Conservation (phyloP, 2,113 vertebrate genomes). For the Pseudolaguvia tuberculata region DNA sequence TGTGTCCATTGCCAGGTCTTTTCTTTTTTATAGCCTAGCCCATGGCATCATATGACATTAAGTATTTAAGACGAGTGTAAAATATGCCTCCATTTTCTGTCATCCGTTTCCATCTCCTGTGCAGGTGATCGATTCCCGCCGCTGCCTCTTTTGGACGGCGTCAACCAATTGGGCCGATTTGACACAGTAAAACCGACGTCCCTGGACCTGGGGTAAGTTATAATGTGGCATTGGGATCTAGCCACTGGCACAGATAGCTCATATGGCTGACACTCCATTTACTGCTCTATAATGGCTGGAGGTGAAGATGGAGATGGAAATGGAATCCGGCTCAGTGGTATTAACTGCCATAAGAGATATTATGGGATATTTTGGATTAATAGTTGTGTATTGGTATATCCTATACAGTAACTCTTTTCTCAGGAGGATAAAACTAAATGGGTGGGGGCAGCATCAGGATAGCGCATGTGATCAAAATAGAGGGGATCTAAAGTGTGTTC, state of each 20-base stretch:
- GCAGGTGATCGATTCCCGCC: constrained; percentile 68
- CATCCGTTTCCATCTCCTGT: constrained; percentile 54
- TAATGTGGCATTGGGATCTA: constrained; percentile 51
- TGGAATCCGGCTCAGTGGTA: constrained; percentile 22
- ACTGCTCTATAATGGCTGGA: constrained; percentile 39
- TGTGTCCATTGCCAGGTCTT: constrained; percentile 47
- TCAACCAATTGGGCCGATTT: constrained; percentile 67
- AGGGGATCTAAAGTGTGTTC: constrained; percentile 9
- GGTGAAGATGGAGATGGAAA: constrained; percentile 39
- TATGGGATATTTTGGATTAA: constrained; percentile 37
- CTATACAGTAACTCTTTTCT: constrained; percentile 32
- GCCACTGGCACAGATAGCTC: constrained; percentile 47
- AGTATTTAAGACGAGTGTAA: constrained; percentile 64
- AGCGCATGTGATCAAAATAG: neutral
- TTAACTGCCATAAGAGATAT: constrained; percentile 36
- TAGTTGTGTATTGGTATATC: constrained; percentile 33
- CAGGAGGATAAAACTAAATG: constrained; percentile 4
- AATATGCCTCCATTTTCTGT: constrained; percentile 53
- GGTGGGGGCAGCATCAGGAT: neutral
- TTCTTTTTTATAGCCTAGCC: constrained; percentile 53
- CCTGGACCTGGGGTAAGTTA: constrained; percentile 50
- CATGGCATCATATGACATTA: constrained; percentile 61
- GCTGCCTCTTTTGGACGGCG: constrained; percentile 55
- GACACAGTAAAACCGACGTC: constrained; percentile 40
- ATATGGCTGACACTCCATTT: constrained; percentile 46